A percentile compares a stretch with the other conserved stretches of the same genome.
phyloP scores from a whole-genome alignment of 2,888 invertebrate species.

The Sabatieria punctata region DNA sequence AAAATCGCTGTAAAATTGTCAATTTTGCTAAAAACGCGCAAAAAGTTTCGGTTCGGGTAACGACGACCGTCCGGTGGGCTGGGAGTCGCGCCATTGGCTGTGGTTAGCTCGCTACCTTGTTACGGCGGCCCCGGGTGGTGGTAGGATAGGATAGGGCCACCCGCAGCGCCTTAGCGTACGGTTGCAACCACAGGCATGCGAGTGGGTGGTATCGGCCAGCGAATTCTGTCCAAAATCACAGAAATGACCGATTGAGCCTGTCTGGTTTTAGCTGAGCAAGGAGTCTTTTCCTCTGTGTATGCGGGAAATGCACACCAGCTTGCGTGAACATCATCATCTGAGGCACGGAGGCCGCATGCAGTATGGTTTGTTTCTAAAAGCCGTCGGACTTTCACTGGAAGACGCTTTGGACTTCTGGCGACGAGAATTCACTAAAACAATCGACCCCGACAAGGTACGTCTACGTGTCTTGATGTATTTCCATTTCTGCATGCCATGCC shows the following conservation, averaged over 20 bases:
- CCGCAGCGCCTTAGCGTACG: no score
- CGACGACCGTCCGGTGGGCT: no score
- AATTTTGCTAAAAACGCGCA: no score
- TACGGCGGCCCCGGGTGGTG: no score
- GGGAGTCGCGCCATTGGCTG: no score
- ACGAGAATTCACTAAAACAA: slow-evolving; percentile 64
- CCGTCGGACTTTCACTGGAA: slow-evolving; percentile 73
- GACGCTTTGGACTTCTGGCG: slow-evolving; percentile 77
- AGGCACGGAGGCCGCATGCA: slow-evolving; percentile 71
- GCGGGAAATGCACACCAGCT: slow-evolving; percentile 63
- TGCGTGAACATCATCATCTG: slow-evolving; percentile 66
- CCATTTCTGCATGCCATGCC: neutral
- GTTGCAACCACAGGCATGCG: no score
- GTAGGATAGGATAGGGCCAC: no score
- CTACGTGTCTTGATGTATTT: neutral
- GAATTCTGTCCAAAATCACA: neutral
- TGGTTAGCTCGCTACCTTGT: no score
- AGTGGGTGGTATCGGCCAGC: no score
- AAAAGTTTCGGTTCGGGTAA: no score
- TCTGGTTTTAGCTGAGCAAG: slow-evolving; percentile 44
- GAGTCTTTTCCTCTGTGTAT: slow-evolving; percentile 90
- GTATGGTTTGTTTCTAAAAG: slow-evolving; percentile 84
- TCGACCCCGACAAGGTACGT: slow-evolving; percentile 51
- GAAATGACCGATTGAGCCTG: neutral
- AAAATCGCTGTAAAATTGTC: no score